These are phyloP conservation scores for Graptemys geographica DNA, from an alignment of 2,797 vertebrate genomes.

Conservation along the genomic window DNA sequence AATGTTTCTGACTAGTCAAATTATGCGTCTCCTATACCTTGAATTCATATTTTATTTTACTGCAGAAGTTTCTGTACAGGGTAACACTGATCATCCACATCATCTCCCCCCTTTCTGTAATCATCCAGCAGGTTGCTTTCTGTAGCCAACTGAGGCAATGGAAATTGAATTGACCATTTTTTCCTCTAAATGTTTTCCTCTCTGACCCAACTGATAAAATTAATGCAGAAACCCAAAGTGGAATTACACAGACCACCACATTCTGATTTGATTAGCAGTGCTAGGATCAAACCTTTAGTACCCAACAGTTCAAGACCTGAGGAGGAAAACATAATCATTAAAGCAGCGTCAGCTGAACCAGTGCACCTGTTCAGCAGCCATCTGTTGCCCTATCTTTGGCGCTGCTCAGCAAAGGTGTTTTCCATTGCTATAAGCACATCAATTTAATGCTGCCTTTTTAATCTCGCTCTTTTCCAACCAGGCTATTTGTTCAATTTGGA, in stretches of 20 bases:
- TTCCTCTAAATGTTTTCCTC: neutral
- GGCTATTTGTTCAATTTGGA: neutral
- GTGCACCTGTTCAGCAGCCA: neutral
- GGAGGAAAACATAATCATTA: conserved; percentile 13
- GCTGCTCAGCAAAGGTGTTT: neutral
- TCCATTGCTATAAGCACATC: neutral
- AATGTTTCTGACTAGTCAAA: neutral
- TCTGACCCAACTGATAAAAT: conserved; percentile 13
- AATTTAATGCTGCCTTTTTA: conserved; percentile 1
- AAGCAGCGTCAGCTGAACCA: neutral
- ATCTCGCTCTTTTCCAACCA: neutral
- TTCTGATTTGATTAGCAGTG: conserved; percentile 30
- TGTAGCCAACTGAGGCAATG: neutral
- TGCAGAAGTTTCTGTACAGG: neutral
- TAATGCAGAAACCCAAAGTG: conserved; percentile 6
- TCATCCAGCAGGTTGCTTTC: conserved; percentile 20
- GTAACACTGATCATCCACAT: conserved; percentile 2
- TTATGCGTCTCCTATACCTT: neutral
- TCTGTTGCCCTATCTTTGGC: conserved; percentile 29
- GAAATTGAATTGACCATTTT: neutral
- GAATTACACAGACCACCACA: conserved; percentile 11
- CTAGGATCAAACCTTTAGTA: conserved; percentile 1
- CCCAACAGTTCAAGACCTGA: neutral
- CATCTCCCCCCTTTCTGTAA: neutral
- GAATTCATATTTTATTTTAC: neutral